Base-by-base conservation (phyloP, 1,140 invertebrate genomes). In the Microplitis mediator region DNA sequence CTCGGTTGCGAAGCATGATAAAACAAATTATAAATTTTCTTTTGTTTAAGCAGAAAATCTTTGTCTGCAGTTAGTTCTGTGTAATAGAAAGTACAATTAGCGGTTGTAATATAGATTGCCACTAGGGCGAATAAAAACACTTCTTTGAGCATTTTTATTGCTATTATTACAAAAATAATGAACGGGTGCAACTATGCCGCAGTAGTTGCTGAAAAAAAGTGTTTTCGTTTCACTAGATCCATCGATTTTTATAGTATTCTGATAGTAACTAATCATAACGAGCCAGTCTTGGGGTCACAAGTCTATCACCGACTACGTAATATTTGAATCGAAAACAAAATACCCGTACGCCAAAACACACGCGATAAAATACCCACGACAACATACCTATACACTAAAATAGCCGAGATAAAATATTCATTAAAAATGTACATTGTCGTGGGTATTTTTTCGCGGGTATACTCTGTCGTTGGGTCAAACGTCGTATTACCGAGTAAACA, bases 21-120 rank as follows among this genome's bases (percentile, higher is more conserved):
- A 2, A 92, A 79, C 2, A 94, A 86, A 72, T 91, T 89, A 67
- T 91, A 88, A 16, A 93, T 83, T 68, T 90, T 87, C 67, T 89
- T 88, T 79, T 93, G 91, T 56, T 87, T 90, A 3, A 84, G 39
- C 14, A 91, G 77, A 14, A 88, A 87, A 3, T 86, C 85, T 74
- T 88, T 85, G 79, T 89, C 87, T 5, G 87, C 87, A 80, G 69
- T 75, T 32, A 83, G 54, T 34, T 76, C 71, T 1, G 66, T 78
- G 8, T 75, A 75, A 52, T 81, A 81, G 8, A 74, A 75, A 0
- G 62, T 45, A 23, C 51, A 70, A 39, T 69, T 69, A 23, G 77
- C 79, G 0, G 68, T 45, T 11, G 69, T 71, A 4, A 76, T 60
- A 4, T 32, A 71, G 16, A 80, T 31, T 45, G 65, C 77, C 74